Evolutionary conservation across 2,113 vertebrate species (phyloP), one percentile per base, ranked within the genome.

Genomic region (Seriola quinqueradiata): DNA sequence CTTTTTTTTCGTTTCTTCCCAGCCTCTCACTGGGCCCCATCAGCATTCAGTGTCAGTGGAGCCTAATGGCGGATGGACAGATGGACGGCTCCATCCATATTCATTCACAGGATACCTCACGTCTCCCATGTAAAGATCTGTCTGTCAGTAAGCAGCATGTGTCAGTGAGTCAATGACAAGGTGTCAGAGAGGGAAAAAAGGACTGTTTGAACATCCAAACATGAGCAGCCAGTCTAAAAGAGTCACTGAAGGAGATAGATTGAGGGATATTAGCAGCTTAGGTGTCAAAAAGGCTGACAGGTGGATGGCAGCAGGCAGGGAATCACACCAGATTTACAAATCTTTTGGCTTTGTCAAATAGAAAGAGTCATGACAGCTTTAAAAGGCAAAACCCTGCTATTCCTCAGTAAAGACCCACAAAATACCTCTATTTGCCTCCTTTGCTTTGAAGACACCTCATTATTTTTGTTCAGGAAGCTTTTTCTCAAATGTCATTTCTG

Each of bases 41-140:
- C 89, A 87, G 73, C 71, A 38, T 70, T 86, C 79, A 28, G 50
- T 23, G 77, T 66, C 81, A 73, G 90, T 3, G 64, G 70, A 75
- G 80, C 76, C 66, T 70, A 57, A 73, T 81, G 81, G 80, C 84
- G 78, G 90, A 91, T 87, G 86, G 92, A 92, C 86, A 82, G 89
- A 90, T 86, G 91, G 92, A 90, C 52, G 44, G 63, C 72, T 52
- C 75, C 85, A 91, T 92, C 84, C 90, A 92, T 93, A 93, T 94
- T 93, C 81, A 93, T 93, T 87, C 82, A 76, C 79, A 40, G 85
- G 80, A 89, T 77, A 85, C 61, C 82, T 89, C 87, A 25, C 69
- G 84, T 90, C 86, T 91, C 81, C 77, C 87, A 78, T 90, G 85
- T 81, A 88, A 70, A 90, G 78, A 89, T 87, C 87, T 84, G 90